Base-by-base conservation (phyloP, 2,888 invertebrate genomes). In the Andrena dorsata region DNA sequence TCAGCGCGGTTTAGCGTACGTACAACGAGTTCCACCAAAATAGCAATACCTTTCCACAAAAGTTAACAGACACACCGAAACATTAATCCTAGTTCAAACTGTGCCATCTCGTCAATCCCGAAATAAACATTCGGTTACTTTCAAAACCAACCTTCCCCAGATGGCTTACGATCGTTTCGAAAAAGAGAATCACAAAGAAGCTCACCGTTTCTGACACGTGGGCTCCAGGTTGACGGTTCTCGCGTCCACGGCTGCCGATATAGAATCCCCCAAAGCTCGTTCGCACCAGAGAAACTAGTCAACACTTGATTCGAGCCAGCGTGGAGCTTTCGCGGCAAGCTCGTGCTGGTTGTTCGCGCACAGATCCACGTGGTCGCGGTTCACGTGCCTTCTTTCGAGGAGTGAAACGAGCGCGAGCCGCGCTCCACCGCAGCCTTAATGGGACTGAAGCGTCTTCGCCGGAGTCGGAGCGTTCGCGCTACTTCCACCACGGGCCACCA, bases 151-250 rank as follows among this genome's bases (percentile, higher is more conserved):
- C 16, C 13, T 1, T 41, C 16, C 1, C 13, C 41, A 4, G 41
- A 16, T 41, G 16, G 16, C 16, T 41, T 4, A 1, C 41, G 3
- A 47, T 3, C 6, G n/a, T 16, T 8, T 16, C n/a, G n/a, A 7
- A 0, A 30, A 7, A 0, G 35, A 51, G n/a, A 66, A 35, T 6
- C 2, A 10, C n/a, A 10, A 41, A 1, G 20, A n/a, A 72, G 78
- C 92, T 90, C 80, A 93, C 93, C 93, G 92, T 89, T 94, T 94
- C 72, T 93, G 93, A 85, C 93, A 94, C 92, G 93, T 92, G 90
- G 93, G 90, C 93, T 94, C 93, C 93, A 94, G 93, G 93, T 92
- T 94, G 93, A 92, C 92, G 92, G 91, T 88, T 87, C 90, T 90
- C 87, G 86, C 85, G 88, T 92, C 90, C 90, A 92, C 90, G 88